Evolutionary conservation across 23 tunicate genomes (phyloP), one percentile per base, ranked within the genome.

Genomic region (Halocynthia aurantium): DNA sequence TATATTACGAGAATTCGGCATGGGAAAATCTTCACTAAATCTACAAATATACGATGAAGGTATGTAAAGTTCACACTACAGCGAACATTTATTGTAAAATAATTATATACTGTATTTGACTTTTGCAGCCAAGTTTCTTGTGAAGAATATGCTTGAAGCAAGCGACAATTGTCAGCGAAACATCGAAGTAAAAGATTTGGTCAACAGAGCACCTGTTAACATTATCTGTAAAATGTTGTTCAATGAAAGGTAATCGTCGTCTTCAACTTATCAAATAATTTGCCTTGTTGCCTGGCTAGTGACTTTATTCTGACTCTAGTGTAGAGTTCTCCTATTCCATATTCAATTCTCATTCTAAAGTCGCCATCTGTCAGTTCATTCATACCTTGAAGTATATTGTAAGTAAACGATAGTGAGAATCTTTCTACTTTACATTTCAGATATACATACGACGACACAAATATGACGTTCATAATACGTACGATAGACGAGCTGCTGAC

Each of bases 11-110:
- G 87, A 92, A 18, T 76, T 82, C 22, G 98, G 98, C 12, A 92
- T 92, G 98, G 98, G 98, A 55, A 92, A 78, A 65, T 79, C 87
- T 9, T 73, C 65, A 21, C 78, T 92, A 75, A 88, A 92, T 20
- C 87, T 72, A 6, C 57, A 69, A 54, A 92, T 92, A 61, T 72
- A 82, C 63, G 83, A 92, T 73, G 98, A 92, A 86, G 77, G 98
- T 92, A 73, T 74, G 81, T 19, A 10, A 22, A 52, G 0, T 58
- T 58, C 15, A 31, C 4, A 31, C 4, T 4, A 31, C 44, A 31
- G 44, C 1, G 2, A 31, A 31, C 44, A 4, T 31, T 31, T 31
- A 31, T 31, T 31, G 44, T 31, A 31, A 31, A 31, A 31, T 31
- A 31, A 31, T 31, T 31, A 1, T 31, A 31, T 18, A 6, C 21